phyloP scores from a whole-genome alignment of 2,888 invertebrate genomes.

The Gymnosoma rotundatum region DNA sequence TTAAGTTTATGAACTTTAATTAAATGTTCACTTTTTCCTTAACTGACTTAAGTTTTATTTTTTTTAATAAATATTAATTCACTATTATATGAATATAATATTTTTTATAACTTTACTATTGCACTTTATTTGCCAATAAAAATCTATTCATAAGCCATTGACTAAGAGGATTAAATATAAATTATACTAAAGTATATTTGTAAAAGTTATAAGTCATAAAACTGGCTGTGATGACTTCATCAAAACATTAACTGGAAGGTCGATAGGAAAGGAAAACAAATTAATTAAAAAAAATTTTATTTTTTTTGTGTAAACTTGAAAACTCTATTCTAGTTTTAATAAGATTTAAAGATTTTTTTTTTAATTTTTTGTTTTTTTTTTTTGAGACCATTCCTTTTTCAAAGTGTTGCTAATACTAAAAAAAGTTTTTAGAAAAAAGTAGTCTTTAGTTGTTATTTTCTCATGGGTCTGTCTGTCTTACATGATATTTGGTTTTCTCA shows the following conservation, averaged over 20 bases:
- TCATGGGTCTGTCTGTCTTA: neutral
- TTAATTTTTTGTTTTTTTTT: too few species aligned
- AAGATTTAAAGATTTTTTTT: too few species aligned
- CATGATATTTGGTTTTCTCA: neutral
- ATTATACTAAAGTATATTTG: constrained; percentile 56
- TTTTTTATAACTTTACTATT: constrained; percentile 11
- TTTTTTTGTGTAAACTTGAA: neutral
- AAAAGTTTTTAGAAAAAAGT: too few species aligned
- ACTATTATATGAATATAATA: neutral
- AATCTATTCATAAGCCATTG: constrained; percentile 42
- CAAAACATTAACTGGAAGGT: neutral
- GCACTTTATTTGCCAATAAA: constrained; percentile 64
- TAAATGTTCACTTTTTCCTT: too few species aligned
- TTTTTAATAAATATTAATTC: neutral
- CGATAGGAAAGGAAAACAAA: constrained; percentile 13
- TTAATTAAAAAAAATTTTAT: too few species aligned
- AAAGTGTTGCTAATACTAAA: too few species aligned
- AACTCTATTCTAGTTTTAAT: neutral
- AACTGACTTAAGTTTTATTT: too few species aligned
- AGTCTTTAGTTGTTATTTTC: neutral
- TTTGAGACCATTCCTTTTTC: too few species aligned
- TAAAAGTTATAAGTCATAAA: constrained; percentile 53
- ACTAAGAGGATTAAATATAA: constrained; percentile 54
- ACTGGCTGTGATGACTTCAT: neutral
- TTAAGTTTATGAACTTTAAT: too few species aligned